phyloP scores from a whole-genome alignment of 1,140 invertebrate species.

The Caenorhabditis latens region DNA sequence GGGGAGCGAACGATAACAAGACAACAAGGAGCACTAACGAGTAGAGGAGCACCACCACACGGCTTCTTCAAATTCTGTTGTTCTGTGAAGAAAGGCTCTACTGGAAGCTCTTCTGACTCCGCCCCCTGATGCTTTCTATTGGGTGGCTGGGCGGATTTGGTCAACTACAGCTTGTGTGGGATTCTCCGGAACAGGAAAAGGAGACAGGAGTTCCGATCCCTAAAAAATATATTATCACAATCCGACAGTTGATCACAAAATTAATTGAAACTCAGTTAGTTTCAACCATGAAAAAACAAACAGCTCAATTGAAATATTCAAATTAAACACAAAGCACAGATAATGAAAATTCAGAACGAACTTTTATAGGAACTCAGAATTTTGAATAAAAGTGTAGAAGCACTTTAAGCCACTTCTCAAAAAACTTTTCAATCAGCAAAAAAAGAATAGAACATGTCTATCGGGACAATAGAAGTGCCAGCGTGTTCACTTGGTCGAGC shows the following conservation, averaged over 20 bases:
- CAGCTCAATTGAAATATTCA: not conserved
- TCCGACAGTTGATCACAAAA: not conserved
- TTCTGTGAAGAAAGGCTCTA: constrained; percentile 20
- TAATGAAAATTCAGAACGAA: too few relatives aligned
- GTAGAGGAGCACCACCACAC: constrained; percentile 14
- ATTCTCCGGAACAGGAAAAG: not conserved
- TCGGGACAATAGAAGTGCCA: too few relatives aligned
- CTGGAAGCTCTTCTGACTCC: not conserved
- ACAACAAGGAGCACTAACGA: constrained; percentile 54
- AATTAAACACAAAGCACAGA: too few relatives aligned
- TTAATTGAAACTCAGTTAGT: too few relatives aligned
- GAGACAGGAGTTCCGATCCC: not conserved
- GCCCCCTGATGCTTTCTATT: constrained; percentile 18
- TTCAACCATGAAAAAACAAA: not conserved
- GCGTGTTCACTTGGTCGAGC: too few relatives aligned
- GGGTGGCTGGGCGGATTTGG: constrained; percentile 5
- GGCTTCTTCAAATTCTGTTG: constrained; percentile 19
- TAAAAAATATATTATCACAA: not conserved
- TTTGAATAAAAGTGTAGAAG: too few relatives aligned
- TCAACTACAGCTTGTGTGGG: not conserved
- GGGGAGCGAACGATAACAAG: constrained; percentile 12
- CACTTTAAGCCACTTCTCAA: too few relatives aligned
- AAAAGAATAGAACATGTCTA: too few relatives aligned
- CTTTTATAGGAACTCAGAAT: too few relatives aligned
- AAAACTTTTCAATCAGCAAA: too few relatives aligned